phyloP scores from a whole-genome alignment of 2,113 vertebrate species.

The Oreochromis aureus region DNA sequence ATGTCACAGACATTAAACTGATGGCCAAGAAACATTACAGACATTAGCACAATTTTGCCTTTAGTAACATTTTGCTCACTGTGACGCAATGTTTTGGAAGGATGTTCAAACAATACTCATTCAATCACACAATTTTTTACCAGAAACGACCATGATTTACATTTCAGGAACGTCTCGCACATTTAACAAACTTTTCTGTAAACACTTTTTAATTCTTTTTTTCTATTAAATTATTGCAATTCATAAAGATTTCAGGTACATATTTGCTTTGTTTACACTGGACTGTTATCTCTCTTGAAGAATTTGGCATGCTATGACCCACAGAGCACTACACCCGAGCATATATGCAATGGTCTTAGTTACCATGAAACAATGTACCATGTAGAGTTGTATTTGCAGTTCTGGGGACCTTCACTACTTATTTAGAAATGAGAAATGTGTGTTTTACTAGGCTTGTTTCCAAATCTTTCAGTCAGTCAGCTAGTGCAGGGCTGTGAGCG shows the following conservation, averaged over 20 bases:
- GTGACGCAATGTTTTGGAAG: background rate
- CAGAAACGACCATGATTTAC: rapidly evolving
- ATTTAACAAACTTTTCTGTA: background rate
- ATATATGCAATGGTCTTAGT: background rate
- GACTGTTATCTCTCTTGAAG: background rate
- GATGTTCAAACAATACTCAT: background rate
- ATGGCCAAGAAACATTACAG: background rate
- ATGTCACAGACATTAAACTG: background rate
- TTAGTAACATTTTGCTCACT: background rate
- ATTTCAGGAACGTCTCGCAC: background rate
- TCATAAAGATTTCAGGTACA: background rate
- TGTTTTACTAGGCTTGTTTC: background rate
- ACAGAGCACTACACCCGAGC: background rate
- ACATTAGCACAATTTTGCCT: background rate
- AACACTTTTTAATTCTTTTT: background rate
- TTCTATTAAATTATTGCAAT: rapidly evolving
- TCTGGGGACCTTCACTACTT: background rate
- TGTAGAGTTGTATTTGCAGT: background rate
- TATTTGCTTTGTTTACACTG: background rate
- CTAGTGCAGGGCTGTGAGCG: background rate
- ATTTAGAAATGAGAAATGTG: background rate
- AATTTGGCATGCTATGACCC: rapidly evolving
- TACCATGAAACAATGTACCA: background rate
- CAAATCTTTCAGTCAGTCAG: background rate
- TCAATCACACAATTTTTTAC: background rate